A percentile compares a stretch with the other conserved stretches of the same genome.
Conservation (phyloP, 2,113 vertebrate species). For the Amblyopsis rosae region DNA sequence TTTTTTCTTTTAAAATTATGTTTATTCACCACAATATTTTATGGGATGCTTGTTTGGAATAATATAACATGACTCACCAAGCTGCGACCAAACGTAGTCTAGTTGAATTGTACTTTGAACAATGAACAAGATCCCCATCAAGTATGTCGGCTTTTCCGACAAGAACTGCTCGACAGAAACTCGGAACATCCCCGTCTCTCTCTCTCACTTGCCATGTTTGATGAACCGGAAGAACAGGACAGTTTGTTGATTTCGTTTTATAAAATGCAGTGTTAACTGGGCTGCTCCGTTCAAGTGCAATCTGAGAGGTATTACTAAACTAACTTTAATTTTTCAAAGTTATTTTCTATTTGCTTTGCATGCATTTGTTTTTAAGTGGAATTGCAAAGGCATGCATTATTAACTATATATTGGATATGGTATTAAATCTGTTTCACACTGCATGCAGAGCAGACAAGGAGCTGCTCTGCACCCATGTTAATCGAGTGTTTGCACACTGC, state of each 20-base stretch:
- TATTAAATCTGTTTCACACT: not conserved
- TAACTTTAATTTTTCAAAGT: not conserved
- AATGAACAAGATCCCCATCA: not conserved
- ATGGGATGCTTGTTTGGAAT: not conserved
- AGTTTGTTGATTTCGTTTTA: not conserved
- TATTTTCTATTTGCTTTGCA: no score
- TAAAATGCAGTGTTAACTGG: not conserved
- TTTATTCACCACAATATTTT: not conserved
- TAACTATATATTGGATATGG: not conserved
- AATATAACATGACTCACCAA: not conserved
- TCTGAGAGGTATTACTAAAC: not conserved
- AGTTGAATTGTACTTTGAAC: not conserved
- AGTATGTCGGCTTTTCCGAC: not conserved
- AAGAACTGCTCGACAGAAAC: not conserved
- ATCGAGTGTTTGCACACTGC: no score
- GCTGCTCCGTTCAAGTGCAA: not conserved
- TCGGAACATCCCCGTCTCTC: not conserved
- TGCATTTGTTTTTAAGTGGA: no score
- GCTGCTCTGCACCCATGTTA: no score
- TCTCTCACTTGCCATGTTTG: constrained; percentile 1
- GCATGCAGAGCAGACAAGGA: no score
- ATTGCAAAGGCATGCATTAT: not conserved
- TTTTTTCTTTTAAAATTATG: not conserved
- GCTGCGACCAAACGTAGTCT: not conserved
- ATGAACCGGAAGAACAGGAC: not conserved